These are phyloP conservation scores for Cetoscarus ocellatus DNA, from an alignment of 2,797 vertebrate species.

Conservation along the genomic window DNA sequence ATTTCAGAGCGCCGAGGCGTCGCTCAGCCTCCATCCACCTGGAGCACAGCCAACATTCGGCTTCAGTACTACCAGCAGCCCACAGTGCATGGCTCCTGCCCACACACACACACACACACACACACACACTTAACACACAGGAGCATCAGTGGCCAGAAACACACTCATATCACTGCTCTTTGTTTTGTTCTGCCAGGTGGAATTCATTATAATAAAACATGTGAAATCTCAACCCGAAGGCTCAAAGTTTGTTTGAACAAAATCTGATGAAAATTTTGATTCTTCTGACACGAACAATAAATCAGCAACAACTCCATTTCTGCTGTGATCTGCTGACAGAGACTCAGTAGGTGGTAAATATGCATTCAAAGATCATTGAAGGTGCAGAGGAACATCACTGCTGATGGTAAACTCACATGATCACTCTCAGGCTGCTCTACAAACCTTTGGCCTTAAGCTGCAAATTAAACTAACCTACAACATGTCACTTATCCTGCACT, in stretches of 20 bases:
- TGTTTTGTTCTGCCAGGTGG: constrained; percentile 65
- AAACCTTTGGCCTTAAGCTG: constrained; percentile 14
- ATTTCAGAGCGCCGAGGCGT: constrained; percentile 72
- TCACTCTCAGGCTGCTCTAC: constrained; percentile 20
- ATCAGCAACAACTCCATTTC: constrained; percentile 19
- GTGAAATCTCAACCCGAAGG: constrained; percentile 20
- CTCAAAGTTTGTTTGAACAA: constrained; percentile 24
- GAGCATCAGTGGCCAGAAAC: constrained; percentile 40
- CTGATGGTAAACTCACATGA: constrained; percentile 18
- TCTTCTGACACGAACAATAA: constrained; percentile 28
- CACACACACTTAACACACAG: constrained; percentile 30
- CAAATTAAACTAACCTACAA: not conserved
- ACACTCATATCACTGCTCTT: constrained; percentile 21
- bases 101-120: constrained; percentile 63
- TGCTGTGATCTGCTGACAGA: constrained; percentile 14
- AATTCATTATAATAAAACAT: constrained; percentile 37
- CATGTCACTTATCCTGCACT: not conserved
- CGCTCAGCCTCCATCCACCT: constrained; percentile 77
- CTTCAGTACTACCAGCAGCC: constrained; percentile 57
- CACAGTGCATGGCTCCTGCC: constrained; percentile 60
- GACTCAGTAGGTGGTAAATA: constrained; percentile 5
- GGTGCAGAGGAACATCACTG: constrained; percentile 1
- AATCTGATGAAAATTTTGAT: constrained; percentile 17
- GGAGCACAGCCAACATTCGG: constrained; percentile 75
- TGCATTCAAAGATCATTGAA: constrained; percentile 16